Conservation (phyloP, 2,888 invertebrate species). For the Standfussiana lucernea region DNA sequence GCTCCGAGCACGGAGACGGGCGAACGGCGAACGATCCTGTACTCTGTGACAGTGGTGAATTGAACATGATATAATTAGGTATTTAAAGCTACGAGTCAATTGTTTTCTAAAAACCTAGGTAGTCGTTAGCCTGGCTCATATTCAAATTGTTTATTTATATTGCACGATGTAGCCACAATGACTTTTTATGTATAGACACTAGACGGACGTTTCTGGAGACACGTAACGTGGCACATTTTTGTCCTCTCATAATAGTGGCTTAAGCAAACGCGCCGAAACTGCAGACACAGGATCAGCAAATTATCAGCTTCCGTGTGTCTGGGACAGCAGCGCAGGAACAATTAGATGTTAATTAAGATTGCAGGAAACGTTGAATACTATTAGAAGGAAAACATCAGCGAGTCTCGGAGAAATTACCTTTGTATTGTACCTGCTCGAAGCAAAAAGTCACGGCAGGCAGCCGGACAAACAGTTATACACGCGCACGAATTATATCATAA, state of each 20-base stretch:
- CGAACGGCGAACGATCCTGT: not conserved
- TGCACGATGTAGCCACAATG: not conserved
- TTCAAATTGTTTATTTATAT: not conserved
- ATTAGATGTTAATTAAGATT: constrained; percentile 34
- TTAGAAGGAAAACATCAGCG: constrained; percentile 22
- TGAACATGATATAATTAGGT: not conserved
- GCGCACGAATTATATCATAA: too few species aligned
- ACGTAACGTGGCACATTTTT: not conserved
- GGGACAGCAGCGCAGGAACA: constrained; percentile 8
- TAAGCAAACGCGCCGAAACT: not conserved
- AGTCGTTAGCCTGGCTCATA: not conserved
- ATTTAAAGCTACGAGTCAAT: not conserved
- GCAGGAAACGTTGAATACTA: constrained; percentile 28
- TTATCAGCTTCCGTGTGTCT: not conserved
- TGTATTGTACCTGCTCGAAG: not conserved
- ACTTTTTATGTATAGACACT: not conserved
- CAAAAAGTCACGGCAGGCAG: constrained; percentile 1
- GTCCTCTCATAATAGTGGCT: not conserved
- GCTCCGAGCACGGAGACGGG: not conserved
- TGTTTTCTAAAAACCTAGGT: not conserved
- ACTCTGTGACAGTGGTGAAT: too few species aligned
- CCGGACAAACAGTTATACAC: not conserved
- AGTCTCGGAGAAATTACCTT: constrained; percentile 11
- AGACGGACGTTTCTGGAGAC: not conserved
- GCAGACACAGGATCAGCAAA: not conserved